Conservation (phyloP, 2,113 vertebrate species). For the Connochaetes taurinus region DNA sequence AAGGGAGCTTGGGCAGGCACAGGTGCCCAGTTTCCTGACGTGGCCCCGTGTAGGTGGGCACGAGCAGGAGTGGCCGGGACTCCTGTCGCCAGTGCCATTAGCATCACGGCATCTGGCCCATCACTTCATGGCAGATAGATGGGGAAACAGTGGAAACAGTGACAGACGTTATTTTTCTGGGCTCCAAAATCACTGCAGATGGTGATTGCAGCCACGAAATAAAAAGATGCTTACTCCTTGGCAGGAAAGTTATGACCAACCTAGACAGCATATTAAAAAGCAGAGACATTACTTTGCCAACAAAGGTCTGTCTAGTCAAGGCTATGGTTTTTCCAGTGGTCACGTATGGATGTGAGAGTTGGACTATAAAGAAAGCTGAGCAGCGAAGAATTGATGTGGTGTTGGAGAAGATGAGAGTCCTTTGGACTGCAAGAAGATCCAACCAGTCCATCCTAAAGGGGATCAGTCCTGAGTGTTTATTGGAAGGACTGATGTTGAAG, state of each 20-base stretch:
- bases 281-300: background rate
- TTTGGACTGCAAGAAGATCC: background rate
- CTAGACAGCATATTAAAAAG: background rate
- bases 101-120: background rate
- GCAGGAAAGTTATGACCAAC: background rate
- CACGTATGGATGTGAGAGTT: background rate
- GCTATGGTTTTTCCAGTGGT: background rate
- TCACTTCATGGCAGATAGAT: background rate
- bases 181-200: background rate
- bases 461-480: background rate
- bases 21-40: background rate
- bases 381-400: accelerated
- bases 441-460: background rate
- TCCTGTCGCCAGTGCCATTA: background rate
- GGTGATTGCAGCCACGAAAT: background rate
- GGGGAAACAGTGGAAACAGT: background rate
- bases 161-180: background rate
- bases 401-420: background rate
- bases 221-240: background rate
- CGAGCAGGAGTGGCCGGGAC: background rate
- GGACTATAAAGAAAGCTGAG: background rate
- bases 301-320: background rate
- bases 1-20: background rate
- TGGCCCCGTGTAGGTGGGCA: background rate
- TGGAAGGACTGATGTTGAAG: background rate